phyloP scores from a whole-genome alignment of 92 coral and sea anemone genomes.

The Plumapathes pennacea region DNA sequence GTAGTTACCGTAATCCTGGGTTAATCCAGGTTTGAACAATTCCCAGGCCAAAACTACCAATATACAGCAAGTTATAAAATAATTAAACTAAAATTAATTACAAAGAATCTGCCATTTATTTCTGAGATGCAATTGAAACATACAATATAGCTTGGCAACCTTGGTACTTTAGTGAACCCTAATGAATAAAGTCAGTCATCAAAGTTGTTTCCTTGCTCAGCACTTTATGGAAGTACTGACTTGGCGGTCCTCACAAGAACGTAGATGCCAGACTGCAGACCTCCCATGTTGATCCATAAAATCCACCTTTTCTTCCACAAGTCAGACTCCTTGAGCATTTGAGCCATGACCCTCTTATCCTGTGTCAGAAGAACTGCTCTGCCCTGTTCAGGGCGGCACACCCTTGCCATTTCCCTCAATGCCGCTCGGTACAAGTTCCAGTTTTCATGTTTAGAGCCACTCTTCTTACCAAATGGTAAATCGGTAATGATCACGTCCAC shows the following conservation, averaged over 20 bases:
- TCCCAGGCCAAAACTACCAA: no score
- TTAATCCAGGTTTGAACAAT: no score
- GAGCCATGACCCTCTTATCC: slow-evolving; percentile 91
- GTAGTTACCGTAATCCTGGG: no score
- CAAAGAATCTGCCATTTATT: no score
- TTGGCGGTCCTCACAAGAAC: slow-evolving; percentile 74
- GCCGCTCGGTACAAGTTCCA: slow-evolving; percentile 91
- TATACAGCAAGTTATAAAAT: no score
- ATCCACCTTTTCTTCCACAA: slow-evolving; percentile 73
- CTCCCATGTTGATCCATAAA: slow-evolving; percentile 97
- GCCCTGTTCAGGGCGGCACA: slow-evolving; percentile 70
- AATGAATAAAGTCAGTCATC: neutral
- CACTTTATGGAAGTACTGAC: neutral
- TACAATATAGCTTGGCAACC: no score
- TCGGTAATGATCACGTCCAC: slow-evolving; percentile 86
- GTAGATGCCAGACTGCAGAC: slow-evolving; percentile 80
- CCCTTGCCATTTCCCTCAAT: slow-evolving; percentile 87
- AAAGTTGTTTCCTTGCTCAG: neutral
- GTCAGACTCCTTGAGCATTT: slow-evolving; percentile 51
- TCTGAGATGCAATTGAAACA: no score
- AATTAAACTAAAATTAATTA: no score
- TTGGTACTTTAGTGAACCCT: neutral
- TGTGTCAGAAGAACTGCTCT: slow-evolving; percentile 93
- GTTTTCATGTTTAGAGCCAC: slow-evolving; percentile 87
- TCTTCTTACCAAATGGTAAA: slow-evolving; percentile 98